Base-by-base conservation (phyloP, 2,113 vertebrate genomes). In the Elanoides forficatus region DNA sequence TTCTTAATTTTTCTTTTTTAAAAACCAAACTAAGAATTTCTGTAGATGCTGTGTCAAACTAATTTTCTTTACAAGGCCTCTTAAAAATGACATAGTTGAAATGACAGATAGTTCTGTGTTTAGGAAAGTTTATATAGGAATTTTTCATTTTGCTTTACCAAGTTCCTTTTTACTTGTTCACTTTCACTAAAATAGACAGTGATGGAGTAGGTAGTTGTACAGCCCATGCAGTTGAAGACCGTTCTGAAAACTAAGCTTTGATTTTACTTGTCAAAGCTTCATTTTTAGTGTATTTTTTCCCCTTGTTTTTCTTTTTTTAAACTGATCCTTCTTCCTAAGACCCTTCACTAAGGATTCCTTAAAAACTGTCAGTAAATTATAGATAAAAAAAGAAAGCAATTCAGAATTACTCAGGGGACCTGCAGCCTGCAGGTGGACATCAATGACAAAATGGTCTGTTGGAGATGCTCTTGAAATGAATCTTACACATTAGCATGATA, bases 241-340 rank as follows among this genome's bases (percentile, higher is more conserved):
- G 18, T 82, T 95, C 86, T 90, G 81, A 79, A 92, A 96, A 93
- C 50, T 81, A 59, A 87, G 68, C 70, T 96, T 94, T 92, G 72
- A 58, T 90, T 88, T 90, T 74, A 52, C 45, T 76, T 95, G 82
- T 92, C 75, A 92, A 74, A 94, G 2, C 36, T 92, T 93, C 40
- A 62, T 80, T 84, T 93, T 85, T 62, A 50, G 12, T 14, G 8
- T 73, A n/a, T 10, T 36, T 86, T 86, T 81, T 15, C 7, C 6
- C 9, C 43, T 68, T 87, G 20, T 18, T 85, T 58, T 50, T 47
- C 3, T 47, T 18, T 79, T 59, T 63, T 59, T 26, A 18, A 67
- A 38, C 45, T 58, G 50, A 81, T 92, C n/a, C 6, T 63, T 81
- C 29, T 66, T 83, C 20, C 13, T 81, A 32, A 48, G 48, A 26